Conservation (phyloP, 2,797 vertebrate species). For the Molossus alvarezi region DNA sequence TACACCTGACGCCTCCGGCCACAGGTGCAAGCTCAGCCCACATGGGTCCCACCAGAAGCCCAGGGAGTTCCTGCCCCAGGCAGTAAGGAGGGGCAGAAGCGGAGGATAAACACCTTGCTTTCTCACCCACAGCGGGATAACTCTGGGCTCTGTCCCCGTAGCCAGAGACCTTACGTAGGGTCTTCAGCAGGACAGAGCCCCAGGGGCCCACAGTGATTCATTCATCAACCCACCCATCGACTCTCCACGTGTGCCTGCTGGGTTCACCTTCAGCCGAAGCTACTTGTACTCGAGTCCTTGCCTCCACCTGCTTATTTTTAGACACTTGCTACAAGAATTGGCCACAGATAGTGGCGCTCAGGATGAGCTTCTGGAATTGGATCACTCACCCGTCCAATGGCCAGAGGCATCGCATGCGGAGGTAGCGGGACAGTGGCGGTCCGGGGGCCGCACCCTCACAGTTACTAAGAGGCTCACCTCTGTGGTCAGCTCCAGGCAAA, state of each 20-base stretch:
- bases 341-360: background rate
- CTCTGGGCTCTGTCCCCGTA: background rate
- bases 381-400: background rate
- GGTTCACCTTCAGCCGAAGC: background rate
- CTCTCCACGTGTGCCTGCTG: background rate
- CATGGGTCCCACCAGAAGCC: background rate
- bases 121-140: background rate
- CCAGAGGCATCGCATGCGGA: background rate
- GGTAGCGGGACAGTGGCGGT: no score
- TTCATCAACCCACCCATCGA: background rate
- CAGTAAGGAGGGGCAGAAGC: background rate
- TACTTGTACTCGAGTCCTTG: background rate
- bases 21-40: background rate
- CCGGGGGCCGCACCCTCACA: background rate
- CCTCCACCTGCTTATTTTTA: background rate
- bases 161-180: no score
- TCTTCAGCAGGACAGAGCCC: background rate
- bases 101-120: background rate
- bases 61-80: background rate
- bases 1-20: background rate
- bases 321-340: background rate
- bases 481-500: background rate
- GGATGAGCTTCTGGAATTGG: background rate
- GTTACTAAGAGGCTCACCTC: background rate
- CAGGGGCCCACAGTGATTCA: background rate